Evolutionary conservation across 2,797 vertebrate genomes (phyloP), one percentile per base, ranked within the genome.

Genomic region (Fistularia commersonii): DNA sequence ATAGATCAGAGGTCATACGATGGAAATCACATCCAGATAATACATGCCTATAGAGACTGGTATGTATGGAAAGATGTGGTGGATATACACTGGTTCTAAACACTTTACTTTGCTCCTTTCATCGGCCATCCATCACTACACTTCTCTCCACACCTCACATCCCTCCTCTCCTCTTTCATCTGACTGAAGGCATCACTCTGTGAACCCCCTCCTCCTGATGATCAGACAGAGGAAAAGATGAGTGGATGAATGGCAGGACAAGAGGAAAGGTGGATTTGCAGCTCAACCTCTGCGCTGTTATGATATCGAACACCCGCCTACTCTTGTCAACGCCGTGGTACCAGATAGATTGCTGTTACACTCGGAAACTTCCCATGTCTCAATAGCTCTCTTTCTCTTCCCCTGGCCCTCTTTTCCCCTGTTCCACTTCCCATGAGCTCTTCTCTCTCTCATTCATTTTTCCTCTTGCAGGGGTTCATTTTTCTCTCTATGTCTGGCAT

Each of bases 271-370:
- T 61, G 54, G 57, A 80, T 69, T 61, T 74, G 54, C 56, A 5
- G 41, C 65, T 67, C 65, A 58, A 66, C 71, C 76, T 72, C 61
- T 55, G 42, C 2, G 11, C 55, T 57, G 67, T 64, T 65, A 49
- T 57, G 66, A 71, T 81, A 82, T 82, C 8, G 65, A 82, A 65
- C 44, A 8, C 45, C 64, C 51, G 53, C 71, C 67, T 57, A 64
- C 61, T 55, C 64, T 68, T 74, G 74, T 74, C 82, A 79, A 65
- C 37, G 8, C 48, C 9, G 32, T 35, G 50, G 35, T 51, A 61
- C 55, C 66, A 66, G 71, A 83, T 64, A 74, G 76, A 81, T 83
- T 72, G 54, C 54, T 53, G 45, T 74, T 74, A 73, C 52, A 58
- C 61, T 63, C 51, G 55, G 56, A 64, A 63, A 66, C 76, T 79